phyloP scores from a whole-genome alignment of 2,113 vertebrate genomes.

The Lasiurus borealis region DNA sequence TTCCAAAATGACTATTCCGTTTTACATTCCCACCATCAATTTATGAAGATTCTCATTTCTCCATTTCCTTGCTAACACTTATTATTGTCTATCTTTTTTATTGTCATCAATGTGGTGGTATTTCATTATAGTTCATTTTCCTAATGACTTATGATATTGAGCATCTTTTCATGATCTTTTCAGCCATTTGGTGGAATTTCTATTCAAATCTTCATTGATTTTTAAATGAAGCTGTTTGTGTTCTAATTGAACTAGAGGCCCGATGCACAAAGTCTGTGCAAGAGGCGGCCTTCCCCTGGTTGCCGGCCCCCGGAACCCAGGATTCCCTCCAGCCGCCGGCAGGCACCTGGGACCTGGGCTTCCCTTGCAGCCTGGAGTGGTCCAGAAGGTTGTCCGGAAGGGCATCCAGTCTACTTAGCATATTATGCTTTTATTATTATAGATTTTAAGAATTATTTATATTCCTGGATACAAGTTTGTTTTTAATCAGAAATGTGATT shows the following conservation, averaged over 20 bases:
- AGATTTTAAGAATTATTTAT: conserved; percentile 8
- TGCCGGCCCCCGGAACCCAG: too few relatives aligned
- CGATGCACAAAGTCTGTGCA: too few relatives aligned
- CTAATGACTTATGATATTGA: background rate
- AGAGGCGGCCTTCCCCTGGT: too few relatives aligned
- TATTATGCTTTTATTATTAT: too few relatives aligned
- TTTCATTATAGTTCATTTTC: background rate
- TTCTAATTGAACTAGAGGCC: background rate
- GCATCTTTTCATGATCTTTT: conserved; percentile 9
- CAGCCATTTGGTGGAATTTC: conserved; percentile 19
- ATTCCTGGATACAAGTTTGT: background rate
- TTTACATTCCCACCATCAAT: background rate
- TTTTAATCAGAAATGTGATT: background rate
- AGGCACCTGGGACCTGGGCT: too few relatives aligned
- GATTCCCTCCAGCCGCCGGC: too few relatives aligned
- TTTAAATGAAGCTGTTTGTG: background rate
- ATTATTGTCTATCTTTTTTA: background rate
- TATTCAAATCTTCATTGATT: background rate
- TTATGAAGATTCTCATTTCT: background rate
- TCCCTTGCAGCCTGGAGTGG: too few relatives aligned
- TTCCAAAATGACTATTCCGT: background rate
- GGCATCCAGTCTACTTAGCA: too few relatives aligned
- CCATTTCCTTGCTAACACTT: background rate
- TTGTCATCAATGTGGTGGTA: background rate
- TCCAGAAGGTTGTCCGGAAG: too few relatives aligned